Percentiles rank a stretch among this genome's conserved stretches.
phyloP scores from a whole-genome alignment of 2,113 vertebrate species.

The Gracilinanus agilis region DNA sequence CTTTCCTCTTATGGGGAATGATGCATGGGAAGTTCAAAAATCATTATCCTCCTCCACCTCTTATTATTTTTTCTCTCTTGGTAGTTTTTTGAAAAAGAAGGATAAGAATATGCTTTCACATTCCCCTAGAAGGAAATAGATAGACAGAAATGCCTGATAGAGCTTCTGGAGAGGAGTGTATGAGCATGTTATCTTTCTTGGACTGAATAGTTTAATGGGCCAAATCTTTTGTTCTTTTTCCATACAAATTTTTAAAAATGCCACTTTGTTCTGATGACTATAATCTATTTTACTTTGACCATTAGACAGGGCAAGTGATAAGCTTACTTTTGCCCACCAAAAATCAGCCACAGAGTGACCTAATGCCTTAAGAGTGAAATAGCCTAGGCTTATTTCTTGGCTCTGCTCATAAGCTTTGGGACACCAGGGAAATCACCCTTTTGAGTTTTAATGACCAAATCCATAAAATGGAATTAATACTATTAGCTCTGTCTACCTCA shows the following conservation, averaged over 20 bases:
- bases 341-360: not conserved
- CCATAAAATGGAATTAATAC: too few relatives aligned
- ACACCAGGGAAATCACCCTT: not conserved
- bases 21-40: constrained; percentile 12
- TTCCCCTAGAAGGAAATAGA: constrained; percentile 5
- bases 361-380: not conserved
- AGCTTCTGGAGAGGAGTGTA: not conserved
- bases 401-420: not conserved
- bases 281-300: not conserved
- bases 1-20: not conserved
- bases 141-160: not conserved
- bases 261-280: not conserved
- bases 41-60: not conserved
- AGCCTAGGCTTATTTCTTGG: not conserved
- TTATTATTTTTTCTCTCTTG: not conserved
- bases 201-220: not conserved
- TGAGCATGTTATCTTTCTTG: not conserved
- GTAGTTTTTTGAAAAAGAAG: not conserved
- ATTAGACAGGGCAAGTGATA: not conserved
- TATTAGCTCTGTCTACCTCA: not conserved
- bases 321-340: not conserved
- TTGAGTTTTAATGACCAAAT: not conserved
- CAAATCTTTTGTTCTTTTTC: not conserved
- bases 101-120: not conserved
- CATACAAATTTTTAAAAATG: not conserved